Conservation (phyloP, 2,113 vertebrate genomes). For the Crypturellus undulatus region DNA sequence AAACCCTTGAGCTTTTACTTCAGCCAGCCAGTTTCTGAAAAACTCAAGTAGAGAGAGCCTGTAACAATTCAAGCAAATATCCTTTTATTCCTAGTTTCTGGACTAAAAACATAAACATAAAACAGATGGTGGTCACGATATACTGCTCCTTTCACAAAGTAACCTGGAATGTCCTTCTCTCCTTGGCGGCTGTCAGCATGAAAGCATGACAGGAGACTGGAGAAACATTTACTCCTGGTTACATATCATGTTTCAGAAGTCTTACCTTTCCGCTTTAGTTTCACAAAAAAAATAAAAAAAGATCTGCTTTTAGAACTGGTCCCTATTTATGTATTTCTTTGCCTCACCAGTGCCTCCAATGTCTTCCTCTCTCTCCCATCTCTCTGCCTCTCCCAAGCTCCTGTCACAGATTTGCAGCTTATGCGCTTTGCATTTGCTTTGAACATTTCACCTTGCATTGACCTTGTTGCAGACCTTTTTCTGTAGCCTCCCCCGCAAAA, state of each 20-base stretch:
- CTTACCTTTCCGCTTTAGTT: neutral
- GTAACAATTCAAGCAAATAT: neutral
- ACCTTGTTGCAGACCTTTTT: neutral
- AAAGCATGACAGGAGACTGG: neutral
- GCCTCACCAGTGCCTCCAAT: neutral
- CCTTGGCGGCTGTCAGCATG: neutral
- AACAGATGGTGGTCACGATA: neutral
- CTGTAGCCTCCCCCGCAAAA: neutral
- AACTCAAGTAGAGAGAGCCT: neutral
- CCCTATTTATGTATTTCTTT: neutral
- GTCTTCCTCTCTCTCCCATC: neutral
- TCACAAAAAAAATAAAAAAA: neutral
- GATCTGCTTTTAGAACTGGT: neutral
- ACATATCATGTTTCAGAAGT: neutral
- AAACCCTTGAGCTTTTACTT: neutral
- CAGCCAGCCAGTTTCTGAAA: conserved; percentile 31
- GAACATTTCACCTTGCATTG: neutral
- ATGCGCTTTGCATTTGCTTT: neutral
- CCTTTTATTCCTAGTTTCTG: conserved; percentile 3
- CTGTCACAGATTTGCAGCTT: neutral
- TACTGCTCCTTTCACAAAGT: neutral
- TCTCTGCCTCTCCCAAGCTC: neutral
- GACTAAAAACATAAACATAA: neutral
- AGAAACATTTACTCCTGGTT: neutral
- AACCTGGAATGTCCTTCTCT: neutral